Percentiles rank a stretch among this genome's conserved stretches.
phyloP scores from a whole-genome alignment of 2,888 invertebrate genomes.

The Lamproptera curius region DNA sequence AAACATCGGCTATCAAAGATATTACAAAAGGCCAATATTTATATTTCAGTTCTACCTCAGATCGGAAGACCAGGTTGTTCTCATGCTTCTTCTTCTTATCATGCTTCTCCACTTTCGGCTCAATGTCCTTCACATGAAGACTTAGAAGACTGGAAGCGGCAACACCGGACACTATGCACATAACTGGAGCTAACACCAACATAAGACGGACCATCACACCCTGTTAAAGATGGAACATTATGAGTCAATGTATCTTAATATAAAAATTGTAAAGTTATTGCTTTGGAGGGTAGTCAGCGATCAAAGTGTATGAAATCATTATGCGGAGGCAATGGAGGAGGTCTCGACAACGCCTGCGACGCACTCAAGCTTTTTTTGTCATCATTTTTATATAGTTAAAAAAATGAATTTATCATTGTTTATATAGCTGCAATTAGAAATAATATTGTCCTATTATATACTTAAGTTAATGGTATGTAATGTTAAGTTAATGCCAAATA shows the following conservation, averaged over 20 bases:
- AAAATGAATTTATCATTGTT: no score
- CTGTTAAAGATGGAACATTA: slow-evolving; percentile 76
- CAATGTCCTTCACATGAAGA: slow-evolving; percentile 91
- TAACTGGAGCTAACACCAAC: slow-evolving; percentile 98
- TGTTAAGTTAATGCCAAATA: no score
- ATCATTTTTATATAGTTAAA: no score
- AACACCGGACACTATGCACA: slow-evolving; percentile 98
- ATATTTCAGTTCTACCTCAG: slow-evolving; percentile 79
- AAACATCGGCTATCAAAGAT: no score
- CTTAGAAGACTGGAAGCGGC: slow-evolving; percentile 91
- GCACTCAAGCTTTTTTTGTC: slow-evolving; percentile 58
- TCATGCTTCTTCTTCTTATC: slow-evolving; percentile 82
- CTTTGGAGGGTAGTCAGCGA: slow-evolving; percentile 66
- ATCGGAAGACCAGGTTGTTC: slow-evolving; percentile 86
- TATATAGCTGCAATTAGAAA: no score
- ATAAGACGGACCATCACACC: slow-evolving; percentile 99
- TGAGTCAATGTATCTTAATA: slow-evolving; percentile 23
- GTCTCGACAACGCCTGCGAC: slow-evolving; percentile 59
- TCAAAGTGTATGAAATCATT: slow-evolving; percentile 80
- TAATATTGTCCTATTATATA: no score
- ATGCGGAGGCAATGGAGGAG: slow-evolving; percentile 59
- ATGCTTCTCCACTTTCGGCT: slow-evolving; percentile 83
- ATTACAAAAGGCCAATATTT: no score
- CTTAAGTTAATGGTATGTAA: no score
- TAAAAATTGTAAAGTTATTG: slow-evolving; percentile 3